A percentile compares a stretch with the other conserved stretches of the same genome.
These are phyloP conservation scores for Plebejus argus DNA, from an alignment of 2,888 invertebrate species.

Conservation along the genomic window DNA sequence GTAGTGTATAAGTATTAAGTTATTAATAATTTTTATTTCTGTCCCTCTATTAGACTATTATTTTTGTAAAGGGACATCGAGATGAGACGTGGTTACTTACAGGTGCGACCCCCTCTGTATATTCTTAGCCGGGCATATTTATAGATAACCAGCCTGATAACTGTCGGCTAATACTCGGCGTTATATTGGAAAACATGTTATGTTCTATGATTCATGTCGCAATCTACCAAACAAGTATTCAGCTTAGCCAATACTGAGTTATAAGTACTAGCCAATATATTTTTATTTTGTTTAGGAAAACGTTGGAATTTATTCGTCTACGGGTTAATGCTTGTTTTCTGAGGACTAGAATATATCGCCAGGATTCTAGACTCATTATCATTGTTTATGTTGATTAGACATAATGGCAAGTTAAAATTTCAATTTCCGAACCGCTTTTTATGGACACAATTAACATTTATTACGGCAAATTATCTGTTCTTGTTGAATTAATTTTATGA, in stretches of 20 bases:
- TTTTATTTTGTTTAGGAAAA: neutral
- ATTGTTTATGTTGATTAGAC: neutral
- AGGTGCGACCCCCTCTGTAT: constrained; percentile 70
- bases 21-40: neutral
- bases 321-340: neutral
- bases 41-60: neutral
- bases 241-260: constrained; percentile 1
- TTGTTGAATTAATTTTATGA: constrained; percentile 23
- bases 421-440: constrained; percentile 17
- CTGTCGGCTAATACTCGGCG: constrained; percentile 44
- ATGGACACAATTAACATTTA: neutral
- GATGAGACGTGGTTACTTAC: constrained; percentile 42
- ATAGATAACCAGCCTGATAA: constrained; percentile 67
- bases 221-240: constrained; percentile 2
- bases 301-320: neutral
- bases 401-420: neutral
- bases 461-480: constrained; percentile 24
- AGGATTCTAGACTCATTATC: neutral
- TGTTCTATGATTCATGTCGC: constrained; percentile 16
- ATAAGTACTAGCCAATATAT: neutral
- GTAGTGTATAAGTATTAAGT: neutral
- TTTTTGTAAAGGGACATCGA: neutral
- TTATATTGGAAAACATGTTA: constrained; percentile 14
- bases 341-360: neutral
- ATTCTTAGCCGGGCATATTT: constrained; percentile 75